Evolutionary conservation across 2,113 vertebrate genomes (phyloP).

Genomic region (Cynocephalus volans): DNA sequence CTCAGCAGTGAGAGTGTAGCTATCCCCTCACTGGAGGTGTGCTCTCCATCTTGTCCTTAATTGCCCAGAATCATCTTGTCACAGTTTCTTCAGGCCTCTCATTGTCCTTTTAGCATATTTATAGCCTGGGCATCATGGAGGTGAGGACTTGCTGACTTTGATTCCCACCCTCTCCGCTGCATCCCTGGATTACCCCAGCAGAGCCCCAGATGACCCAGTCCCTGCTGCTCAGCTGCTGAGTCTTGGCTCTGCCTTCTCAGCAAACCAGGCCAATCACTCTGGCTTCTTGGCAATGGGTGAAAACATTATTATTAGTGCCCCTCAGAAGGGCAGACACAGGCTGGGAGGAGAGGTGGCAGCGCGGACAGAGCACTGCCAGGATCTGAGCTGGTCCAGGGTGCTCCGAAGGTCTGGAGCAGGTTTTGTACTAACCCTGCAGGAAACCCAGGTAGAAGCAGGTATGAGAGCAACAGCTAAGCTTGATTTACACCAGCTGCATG

Average conservation of each 20-base stretch:
- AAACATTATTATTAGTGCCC: background rate
- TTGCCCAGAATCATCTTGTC: conserved; percentile 64
- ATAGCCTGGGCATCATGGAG: conserved; percentile 26
- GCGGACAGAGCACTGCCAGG: background rate
- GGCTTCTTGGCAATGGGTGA: background rate
- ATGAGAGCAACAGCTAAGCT: background rate
- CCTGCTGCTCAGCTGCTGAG: background rate
- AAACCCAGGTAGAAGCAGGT: background rate
- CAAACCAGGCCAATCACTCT: background rate
- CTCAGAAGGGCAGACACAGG: background rate
- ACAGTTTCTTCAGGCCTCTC: conserved; percentile 54
- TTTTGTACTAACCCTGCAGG: background rate
- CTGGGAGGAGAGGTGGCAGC: background rate
- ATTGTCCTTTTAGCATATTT: conserved; percentile 61
- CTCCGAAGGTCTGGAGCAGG: background rate
- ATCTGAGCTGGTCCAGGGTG: background rate
- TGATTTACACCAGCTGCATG: background rate
- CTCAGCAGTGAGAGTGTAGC: conserved; percentile 51
- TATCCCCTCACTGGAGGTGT: background rate
- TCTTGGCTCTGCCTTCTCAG: background rate
- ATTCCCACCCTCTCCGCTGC: background rate
- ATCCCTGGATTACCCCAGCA: background rate
- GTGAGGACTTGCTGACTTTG: background rate
- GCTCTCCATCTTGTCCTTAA: conserved; percentile 54
- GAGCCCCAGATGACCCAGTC: background rate